phyloP scores from a whole-genome alignment of 2,888 invertebrate genomes.

The Monoplex corrugatus region DNA sequence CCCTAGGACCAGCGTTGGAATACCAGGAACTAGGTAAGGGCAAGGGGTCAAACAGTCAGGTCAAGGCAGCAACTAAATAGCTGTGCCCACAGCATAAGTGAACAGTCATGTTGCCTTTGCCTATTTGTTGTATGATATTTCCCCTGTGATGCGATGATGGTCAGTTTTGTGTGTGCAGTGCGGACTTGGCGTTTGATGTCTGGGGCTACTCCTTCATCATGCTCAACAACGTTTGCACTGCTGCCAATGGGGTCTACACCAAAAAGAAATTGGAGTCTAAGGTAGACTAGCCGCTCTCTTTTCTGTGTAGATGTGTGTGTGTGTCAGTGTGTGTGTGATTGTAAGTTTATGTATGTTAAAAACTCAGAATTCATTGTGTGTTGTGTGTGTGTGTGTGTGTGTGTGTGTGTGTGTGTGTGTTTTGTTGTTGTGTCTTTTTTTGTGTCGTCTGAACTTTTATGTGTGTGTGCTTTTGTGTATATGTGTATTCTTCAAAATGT shows the following conservation, averaged over 20 bases:
- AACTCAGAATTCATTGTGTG: too few relatives aligned
- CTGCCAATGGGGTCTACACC: constrained; percentile 97
- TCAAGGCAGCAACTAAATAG: too few relatives aligned
- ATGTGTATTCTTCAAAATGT: neutral
- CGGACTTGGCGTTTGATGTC: constrained; percentile 96
- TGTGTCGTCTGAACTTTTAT: too few relatives aligned
- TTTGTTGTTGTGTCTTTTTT: neutral
- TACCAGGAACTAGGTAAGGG: too few relatives aligned
- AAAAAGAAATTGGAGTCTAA: constrained; percentile 97
- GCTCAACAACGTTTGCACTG: constrained; percentile 96
- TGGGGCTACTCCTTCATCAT: constrained; percentile 95
- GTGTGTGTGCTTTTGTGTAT: too few relatives aligned
- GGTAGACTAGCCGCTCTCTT: too few relatives aligned
- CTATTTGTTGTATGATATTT: neutral
- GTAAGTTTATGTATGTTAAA: neutral
- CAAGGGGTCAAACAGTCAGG: too few relatives aligned
- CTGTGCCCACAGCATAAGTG: too few relatives aligned
- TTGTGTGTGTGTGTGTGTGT: neutral
- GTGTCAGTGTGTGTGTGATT: neutral
- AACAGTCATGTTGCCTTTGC: too few relatives aligned
- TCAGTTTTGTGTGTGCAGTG: constrained; percentile 80
- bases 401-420: neutral
- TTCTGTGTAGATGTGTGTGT: neutral
- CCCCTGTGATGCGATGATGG: neutral
- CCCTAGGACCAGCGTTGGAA: too few relatives aligned